Conservation (phyloP, 1,140 invertebrate species). For the Battus philenor region DNA sequence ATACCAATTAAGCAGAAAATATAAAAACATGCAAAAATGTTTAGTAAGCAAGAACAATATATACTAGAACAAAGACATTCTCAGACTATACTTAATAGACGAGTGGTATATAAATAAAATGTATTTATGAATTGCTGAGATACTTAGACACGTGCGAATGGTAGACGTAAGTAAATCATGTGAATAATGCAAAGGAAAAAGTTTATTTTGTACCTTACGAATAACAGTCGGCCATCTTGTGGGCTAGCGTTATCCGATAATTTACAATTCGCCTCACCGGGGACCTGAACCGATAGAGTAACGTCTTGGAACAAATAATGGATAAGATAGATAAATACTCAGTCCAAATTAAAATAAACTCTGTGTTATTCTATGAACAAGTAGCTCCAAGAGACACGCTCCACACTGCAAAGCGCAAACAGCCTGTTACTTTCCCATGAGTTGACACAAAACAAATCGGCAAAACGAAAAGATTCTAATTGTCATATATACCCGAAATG, state of each 20-base stretch:
- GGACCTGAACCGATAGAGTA: constrained; percentile 38
- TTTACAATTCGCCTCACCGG: constrained; percentile 48
- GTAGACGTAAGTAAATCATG: constrained; percentile 19
- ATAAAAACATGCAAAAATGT: constrained; percentile 9
- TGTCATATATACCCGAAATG: no score
- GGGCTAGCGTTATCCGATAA: constrained; percentile 72
- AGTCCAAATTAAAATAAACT: constrained; percentile 41
- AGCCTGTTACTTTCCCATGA: constrained; percentile 52
- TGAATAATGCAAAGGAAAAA: constrained; percentile 40
- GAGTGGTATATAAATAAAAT: neutral
- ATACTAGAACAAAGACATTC: constrained; percentile 14
- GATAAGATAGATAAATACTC: constrained; percentile 33
- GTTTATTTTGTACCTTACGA: constrained; percentile 71
- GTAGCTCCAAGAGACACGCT: constrained; percentile 47
- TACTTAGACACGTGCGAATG: constrained; percentile 15
- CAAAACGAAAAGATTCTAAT: no score
- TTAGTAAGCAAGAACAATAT: constrained; percentile 3
- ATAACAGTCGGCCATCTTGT: constrained; percentile 76
- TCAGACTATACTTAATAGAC: neutral
- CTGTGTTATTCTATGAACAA: constrained; percentile 36
- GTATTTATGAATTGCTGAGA: neutral
- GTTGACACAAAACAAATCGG: constrained; percentile 17
- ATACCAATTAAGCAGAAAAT: neutral
- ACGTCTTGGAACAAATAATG: constrained; percentile 29
- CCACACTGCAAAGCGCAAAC: constrained; percentile 62